These are phyloP conservation scores for Antheraea assamensis DNA, from an alignment of 2,888 invertebrate species.

Conservation along the genomic window DNA sequence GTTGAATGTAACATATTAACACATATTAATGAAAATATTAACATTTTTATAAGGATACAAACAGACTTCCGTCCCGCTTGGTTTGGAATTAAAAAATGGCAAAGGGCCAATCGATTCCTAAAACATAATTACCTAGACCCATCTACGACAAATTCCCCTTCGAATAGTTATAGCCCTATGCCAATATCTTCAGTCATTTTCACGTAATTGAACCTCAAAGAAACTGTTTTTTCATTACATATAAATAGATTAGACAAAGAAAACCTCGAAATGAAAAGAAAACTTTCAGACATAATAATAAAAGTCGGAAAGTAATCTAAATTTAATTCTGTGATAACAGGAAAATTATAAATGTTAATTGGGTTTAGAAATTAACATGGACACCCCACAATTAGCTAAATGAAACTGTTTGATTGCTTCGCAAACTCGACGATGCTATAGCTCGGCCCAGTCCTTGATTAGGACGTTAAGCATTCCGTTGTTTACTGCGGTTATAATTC, in stretches of 20 bases:
- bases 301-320: neutral
- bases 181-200: no score
- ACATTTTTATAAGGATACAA: no score
- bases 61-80: no score
- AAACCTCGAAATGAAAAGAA: neutral
- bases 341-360: slow-evolving; percentile 9
- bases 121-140: no score
- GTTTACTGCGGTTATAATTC: slow-evolving; percentile 2
- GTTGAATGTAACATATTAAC: no score
- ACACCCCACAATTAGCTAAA: slow-evolving; percentile 27
- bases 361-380: slow-evolving; percentile 19
- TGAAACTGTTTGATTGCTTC: slow-evolving; percentile 30
- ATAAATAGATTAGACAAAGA: neutral
- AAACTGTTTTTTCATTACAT: no score
- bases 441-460: neutral
- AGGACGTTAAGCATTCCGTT: slow-evolving; percentile 1
- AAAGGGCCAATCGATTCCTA: no score
- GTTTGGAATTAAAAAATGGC: no score
- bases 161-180: no score
- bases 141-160: no score
- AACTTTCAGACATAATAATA: neutral
- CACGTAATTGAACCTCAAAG: no score
- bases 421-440: slow-evolving; percentile 13
- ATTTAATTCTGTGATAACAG: neutral
- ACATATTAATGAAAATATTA: no score